These are phyloP conservation scores for Pluvianellus socialis DNA, from an alignment of 2,113 vertebrate species.

Conservation along the genomic window DNA sequence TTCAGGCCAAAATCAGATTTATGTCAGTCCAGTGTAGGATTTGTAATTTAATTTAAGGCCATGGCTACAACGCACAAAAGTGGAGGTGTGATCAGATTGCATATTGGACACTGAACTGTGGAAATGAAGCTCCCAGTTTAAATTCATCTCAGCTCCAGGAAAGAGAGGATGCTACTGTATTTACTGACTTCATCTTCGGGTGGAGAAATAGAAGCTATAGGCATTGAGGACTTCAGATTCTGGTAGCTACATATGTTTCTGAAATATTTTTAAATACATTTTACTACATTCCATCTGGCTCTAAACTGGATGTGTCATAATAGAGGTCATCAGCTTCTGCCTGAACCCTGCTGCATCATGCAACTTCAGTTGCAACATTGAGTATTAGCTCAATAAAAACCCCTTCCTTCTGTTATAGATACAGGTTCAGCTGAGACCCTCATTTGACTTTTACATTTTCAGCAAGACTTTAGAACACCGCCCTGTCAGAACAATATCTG, in stretches of 20 bases:
- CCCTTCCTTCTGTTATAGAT: background rate
- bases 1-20: slow-evolving; percentile 75
- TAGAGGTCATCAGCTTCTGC: slow-evolving; percentile 29
- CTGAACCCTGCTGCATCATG: background rate
- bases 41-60: slow-evolving; percentile 73
- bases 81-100: slow-evolving; percentile 70
- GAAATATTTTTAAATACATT: slow-evolving; percentile 30
- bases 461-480: background rate
- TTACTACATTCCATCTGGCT: slow-evolving; percentile 29
- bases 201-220: background rate
- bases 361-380: background rate
- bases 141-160: slow-evolving; percentile 17
- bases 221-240: background rate
- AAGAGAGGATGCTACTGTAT: background rate
- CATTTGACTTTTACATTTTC: background rate
- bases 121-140: slow-evolving; percentile 54
- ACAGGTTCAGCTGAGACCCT: background rate
- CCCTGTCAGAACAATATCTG: background rate
- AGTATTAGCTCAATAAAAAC: background rate
- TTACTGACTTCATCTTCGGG: slow-evolving; percentile 36
- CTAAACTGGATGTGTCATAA: slow-evolving; percentile 16
- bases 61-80: slow-evolving; percentile 57
- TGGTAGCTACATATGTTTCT: background rate
- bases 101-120: slow-evolving; percentile 53
- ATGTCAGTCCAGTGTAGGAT: slow-evolving; percentile 61